Percentiles rank a stretch among this genome's conserved stretches.
phyloP scores from a whole-genome alignment of 1,140 invertebrate genomes.

The Listronotus bonariensis region DNA sequence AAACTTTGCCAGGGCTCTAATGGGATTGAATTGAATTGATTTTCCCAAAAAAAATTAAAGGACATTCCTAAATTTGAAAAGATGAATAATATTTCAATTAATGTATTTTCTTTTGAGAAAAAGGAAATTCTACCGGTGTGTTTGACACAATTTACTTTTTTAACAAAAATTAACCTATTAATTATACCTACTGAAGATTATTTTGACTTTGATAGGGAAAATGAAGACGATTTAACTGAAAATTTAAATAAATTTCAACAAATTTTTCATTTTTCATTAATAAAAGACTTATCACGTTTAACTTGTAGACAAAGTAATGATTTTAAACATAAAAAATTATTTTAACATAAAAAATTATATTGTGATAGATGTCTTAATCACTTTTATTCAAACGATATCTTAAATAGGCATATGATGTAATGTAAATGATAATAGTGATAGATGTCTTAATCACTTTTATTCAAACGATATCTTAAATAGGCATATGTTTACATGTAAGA shows the following conservation, averaged over 20 bases:
- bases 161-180: constrained; percentile 23
- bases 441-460: constrained; percentile 41
- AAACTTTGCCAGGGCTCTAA: too few species aligned
- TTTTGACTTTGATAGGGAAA: constrained; percentile 10
- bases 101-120: constrained; percentile 28
- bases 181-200: constrained; percentile 3
- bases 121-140: too few species aligned
- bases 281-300: constrained; percentile 38
- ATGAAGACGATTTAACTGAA: background rate
- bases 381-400: too few species aligned
- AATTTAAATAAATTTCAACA: constrained; percentile 7
- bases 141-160: background rate
- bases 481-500: constrained; percentile 32
- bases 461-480: constrained; percentile 22
- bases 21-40: too few species aligned
- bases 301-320: constrained; percentile 20
- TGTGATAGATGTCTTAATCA: too few species aligned
- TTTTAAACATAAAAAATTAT: constrained; percentile 25
- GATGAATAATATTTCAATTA: constrained; percentile 3
- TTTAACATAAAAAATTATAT: too few species aligned
- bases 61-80: constrained; percentile 36
- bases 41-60: constrained; percentile 21
- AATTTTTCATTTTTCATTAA: constrained; percentile 34
- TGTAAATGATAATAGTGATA: too few species aligned
- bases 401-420: too few species aligned